A percentile compares a stretch with the other conserved stretches of the same genome.
phyloP scores from a whole-genome alignment of 2,113 vertebrate species.

The Caranx ignobilis region DNA sequence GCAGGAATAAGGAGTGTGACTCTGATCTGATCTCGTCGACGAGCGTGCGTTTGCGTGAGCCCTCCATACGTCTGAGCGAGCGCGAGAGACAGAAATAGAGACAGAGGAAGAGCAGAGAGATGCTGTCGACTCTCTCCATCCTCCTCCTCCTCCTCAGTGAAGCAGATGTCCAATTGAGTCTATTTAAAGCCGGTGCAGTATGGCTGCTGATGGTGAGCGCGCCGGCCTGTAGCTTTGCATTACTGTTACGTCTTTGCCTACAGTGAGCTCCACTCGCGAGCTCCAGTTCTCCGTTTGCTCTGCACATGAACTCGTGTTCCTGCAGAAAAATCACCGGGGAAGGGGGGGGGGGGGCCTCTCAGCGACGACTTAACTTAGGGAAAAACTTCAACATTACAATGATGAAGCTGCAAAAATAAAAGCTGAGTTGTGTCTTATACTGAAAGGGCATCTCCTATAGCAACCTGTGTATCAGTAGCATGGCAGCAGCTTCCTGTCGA shows the following conservation, averaged over 20 bases:
- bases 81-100: conserved; percentile 68
- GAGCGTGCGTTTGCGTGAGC: background rate
- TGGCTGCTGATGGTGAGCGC: conserved; percentile 59
- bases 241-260: conserved; percentile 50
- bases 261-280: background rate
- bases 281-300: background rate
- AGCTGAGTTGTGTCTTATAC: background rate
- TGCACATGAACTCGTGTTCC: background rate
- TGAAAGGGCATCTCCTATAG: background rate
- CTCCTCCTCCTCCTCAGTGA: conserved; percentile 68
- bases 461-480: background rate
- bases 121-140: conserved; percentile 73
- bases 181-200: conserved; percentile 74
- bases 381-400: background rate
- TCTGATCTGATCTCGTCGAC: conserved; percentile 43
- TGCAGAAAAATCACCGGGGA: background rate
- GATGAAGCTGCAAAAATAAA: background rate
- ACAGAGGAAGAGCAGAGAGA: conserved; percentile 68
- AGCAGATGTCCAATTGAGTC: conserved; percentile 81
- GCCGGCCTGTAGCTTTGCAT: conserved; percentile 62
- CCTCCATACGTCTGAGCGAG: conserved; percentile 25
- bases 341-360: background rate
- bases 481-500: conserved; percentile 33
- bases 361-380: background rate
- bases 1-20: conserved; percentile 38